Conservation (phyloP, 2,888 invertebrate species). For the Aricia artaxerxes region DNA sequence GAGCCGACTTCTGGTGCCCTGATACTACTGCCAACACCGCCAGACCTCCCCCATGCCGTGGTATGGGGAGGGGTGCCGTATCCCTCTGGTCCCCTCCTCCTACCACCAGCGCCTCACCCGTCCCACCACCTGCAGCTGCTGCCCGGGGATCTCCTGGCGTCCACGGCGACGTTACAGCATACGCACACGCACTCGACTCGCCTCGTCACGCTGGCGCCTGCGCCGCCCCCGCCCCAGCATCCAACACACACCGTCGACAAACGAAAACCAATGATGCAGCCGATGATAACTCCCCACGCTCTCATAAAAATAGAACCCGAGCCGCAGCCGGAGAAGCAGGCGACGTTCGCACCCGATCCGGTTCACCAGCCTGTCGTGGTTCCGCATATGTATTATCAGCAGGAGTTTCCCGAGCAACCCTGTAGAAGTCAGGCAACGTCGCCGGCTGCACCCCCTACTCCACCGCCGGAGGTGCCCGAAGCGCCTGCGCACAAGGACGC, state of each 20-base stretch:
- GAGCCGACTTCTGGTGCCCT: slow-evolving; percentile 92
- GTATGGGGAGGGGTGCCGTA: slow-evolving; percentile 86
- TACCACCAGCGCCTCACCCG: slow-evolving; percentile 77
- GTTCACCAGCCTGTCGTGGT: slow-evolving; percentile 75
- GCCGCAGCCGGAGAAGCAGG: slow-evolving; percentile 70
- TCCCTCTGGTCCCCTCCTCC: slow-evolving; percentile 64
- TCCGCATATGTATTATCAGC: slow-evolving; percentile 80
- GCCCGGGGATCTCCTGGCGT: slow-evolving; percentile 83
- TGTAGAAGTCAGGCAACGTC: slow-evolving; percentile 81
- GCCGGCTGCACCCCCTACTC: slow-evolving; percentile 80
- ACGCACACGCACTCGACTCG: slow-evolving; percentile 85
- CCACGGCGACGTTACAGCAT: slow-evolving; percentile 83
- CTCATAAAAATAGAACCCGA: slow-evolving; percentile 88
- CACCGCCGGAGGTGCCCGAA: slow-evolving; percentile 77
- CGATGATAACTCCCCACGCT: slow-evolving; percentile 71
- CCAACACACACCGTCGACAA: slow-evolving; percentile 59
- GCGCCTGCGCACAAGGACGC: slow-evolving; percentile 87
- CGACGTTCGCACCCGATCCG: slow-evolving; percentile 71
- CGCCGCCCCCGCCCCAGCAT: slow-evolving; percentile 68
- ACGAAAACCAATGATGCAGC: slow-evolving; percentile 74
- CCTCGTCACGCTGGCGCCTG: slow-evolving; percentile 83
- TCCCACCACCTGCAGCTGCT: slow-evolving; percentile 84
- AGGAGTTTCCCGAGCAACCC: slow-evolving; percentile 70
- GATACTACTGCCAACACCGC: slow-evolving; percentile 88
- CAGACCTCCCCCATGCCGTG: slow-evolving; percentile 85